Evolutionary conservation across 2,797 vertebrate genomes (phyloP).

Genomic region (Galaxias olidus): DNA sequence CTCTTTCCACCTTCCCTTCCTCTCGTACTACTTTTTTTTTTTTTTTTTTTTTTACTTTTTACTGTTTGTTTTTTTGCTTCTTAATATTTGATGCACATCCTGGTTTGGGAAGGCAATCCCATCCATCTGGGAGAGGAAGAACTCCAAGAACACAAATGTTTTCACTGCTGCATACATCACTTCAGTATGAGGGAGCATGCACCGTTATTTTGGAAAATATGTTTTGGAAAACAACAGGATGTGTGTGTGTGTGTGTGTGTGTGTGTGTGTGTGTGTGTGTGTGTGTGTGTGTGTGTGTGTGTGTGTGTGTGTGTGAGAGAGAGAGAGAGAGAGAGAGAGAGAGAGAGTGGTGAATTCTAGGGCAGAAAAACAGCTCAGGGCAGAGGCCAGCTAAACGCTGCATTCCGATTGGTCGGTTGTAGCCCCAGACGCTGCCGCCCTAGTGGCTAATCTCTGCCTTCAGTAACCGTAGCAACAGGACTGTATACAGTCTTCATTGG

Average conservation of each 20-base stretch:
- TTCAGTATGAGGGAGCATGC: too few species aligned
- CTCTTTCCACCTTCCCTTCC: too few species aligned
- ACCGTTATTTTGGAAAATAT: too few species aligned
- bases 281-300: neutral
- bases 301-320: constrained; percentile 5
- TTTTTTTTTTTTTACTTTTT: too few species aligned
- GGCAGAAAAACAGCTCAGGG: constrained; percentile 26
- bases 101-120: too few species aligned
- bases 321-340: neutral
- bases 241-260: constrained; percentile 33
- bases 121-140: too few species aligned
- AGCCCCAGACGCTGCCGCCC: neutral
- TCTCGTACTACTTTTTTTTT: too few species aligned
- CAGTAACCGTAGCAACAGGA: constrained; percentile 51
- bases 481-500: constrained; percentile 1
- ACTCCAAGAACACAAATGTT: too few species aligned
- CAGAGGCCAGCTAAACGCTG: constrained; percentile 12
- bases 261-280: constrained; percentile 41
- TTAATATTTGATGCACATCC: too few species aligned
- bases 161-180: too few species aligned
- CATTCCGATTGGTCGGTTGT: constrained; percentile 31
- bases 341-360: constrained; percentile 1
- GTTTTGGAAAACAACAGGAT: neutral
- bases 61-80: too few species aligned
- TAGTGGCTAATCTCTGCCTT: constrained; percentile 32